These are phyloP conservation scores for Nephrotoma appendiculata DNA, from an alignment of 2,888 invertebrate genomes.

Conservation along the genomic window DNA sequence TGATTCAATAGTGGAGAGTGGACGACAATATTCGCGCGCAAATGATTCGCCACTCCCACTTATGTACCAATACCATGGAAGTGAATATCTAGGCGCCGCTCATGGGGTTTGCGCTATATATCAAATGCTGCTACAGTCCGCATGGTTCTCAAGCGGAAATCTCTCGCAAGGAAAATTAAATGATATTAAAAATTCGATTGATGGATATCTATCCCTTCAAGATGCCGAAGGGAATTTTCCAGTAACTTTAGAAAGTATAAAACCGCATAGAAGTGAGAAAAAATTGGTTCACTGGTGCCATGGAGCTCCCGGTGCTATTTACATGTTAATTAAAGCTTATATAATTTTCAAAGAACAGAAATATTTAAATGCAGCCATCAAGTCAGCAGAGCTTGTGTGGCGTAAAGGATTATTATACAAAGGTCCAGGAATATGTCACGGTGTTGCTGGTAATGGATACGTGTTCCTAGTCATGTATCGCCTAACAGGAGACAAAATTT, in stretches of 20 bases:
- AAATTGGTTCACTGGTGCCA: slow-evolving; percentile 85
- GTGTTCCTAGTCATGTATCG: slow-evolving; percentile 62
- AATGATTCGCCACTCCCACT: slow-evolving; percentile 47
- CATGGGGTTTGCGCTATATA: slow-evolving; percentile 52
- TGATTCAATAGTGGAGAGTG: slow-evolving; percentile 53
- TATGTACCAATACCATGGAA: slow-evolving; percentile 50
- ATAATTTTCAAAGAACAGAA: slow-evolving; percentile 55
- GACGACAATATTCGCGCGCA: slow-evolving; percentile 46
- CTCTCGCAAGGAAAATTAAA: not conserved
- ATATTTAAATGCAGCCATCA: slow-evolving; percentile 51
- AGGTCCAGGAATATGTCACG: slow-evolving; percentile 84
- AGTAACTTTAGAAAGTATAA: slow-evolving; percentile 50
- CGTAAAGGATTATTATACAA: slow-evolving; percentile 65
- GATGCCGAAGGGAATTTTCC: slow-evolving; percentile 61
- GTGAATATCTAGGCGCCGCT: slow-evolving; percentile 40
- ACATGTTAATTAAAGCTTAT: slow-evolving; percentile 69
- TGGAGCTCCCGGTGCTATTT: slow-evolving; percentile 70
- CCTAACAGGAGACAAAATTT: slow-evolving; percentile 52
- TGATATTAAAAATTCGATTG: slow-evolving; percentile 48
- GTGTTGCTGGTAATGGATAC: slow-evolving; percentile 71
- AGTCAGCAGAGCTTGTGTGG: slow-evolving; percentile 68
- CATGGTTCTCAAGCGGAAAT: slow-evolving; percentile 23
- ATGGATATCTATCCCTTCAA: slow-evolving; percentile 49
- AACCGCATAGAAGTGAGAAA: slow-evolving; percentile 35
- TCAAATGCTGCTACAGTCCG: slow-evolving; percentile 45